Conservation (phyloP, 2,113 vertebrate genomes). For the Lophotis ruficrista region DNA sequence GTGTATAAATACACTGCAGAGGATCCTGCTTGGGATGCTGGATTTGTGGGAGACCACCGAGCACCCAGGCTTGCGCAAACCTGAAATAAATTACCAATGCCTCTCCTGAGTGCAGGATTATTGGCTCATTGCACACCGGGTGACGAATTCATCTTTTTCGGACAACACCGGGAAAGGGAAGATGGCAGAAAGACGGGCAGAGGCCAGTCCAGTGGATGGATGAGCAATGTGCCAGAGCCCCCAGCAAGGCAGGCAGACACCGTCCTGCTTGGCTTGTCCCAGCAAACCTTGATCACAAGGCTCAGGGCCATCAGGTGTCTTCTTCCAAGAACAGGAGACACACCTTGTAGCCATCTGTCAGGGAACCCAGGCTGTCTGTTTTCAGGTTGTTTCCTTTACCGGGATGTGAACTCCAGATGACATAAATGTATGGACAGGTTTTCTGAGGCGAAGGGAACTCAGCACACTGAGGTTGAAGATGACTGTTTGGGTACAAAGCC, state of each 20-base stretch:
- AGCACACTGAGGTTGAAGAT: not conserved
- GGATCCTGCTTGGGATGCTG: too few relatives aligned
- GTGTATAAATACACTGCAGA: too few relatives aligned
- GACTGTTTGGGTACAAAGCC: not conserved
- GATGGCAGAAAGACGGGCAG: not conserved
- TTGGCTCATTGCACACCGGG: too few relatives aligned
- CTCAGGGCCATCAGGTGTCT: not conserved
- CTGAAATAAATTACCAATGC: too few relatives aligned
- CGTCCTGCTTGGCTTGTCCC: not conserved
- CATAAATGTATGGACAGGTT: not conserved
- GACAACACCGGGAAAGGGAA: not conserved
- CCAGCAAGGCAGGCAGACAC: not conserved
- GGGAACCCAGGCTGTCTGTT: not conserved
- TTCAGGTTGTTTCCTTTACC: not conserved
- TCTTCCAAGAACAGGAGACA: not conserved
- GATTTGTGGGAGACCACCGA: too few relatives aligned
- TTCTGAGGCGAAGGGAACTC: not conserved
- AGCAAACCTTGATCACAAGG: not conserved
- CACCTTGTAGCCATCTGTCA: not conserved
- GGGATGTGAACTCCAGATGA: not conserved
- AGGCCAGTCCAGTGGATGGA: not conserved
- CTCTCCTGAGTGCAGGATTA: too few relatives aligned
- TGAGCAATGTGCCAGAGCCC: not conserved
- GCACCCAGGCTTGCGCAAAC: too few relatives aligned
- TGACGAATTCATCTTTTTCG: too few relatives aligned